Percentiles rank a stretch among this genome's conserved stretches.
These are phyloP conservation scores for Lottia gigantea DNA, from an alignment of 2,888 invertebrate genomes.

Conservation along the genomic window DNA sequence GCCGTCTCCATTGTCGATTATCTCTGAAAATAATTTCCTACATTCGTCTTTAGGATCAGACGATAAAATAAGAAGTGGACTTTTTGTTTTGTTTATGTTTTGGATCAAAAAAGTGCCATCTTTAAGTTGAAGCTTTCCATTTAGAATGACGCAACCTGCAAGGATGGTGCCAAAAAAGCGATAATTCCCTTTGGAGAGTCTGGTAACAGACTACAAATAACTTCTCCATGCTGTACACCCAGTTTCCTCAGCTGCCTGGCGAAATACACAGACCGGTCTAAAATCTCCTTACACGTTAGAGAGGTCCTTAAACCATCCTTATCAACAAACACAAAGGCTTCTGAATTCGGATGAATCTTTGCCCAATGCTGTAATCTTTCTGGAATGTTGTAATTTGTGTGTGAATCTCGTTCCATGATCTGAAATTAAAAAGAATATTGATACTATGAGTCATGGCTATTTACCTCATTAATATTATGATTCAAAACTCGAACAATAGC, in stretches of 20 bases:
- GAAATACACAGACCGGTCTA: not conserved
- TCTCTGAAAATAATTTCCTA: not conserved
- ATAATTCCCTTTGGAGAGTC: slow-evolving; percentile 12
- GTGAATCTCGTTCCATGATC: not conserved
- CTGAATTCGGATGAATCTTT: not conserved
- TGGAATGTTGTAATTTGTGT: not conserved
- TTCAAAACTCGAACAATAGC: no score
- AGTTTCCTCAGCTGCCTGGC: slow-evolving; percentile 1
- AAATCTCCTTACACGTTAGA: slow-evolving; percentile 11
- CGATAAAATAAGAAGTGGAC: not conserved
- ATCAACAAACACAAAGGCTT: slow-evolving; percentile 12
- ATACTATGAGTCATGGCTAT: no score
- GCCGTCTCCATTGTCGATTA: not conserved
- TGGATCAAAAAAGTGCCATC: slow-evolving; percentile 14
- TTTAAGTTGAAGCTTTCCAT: not conserved
- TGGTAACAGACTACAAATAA: slow-evolving; percentile 13
- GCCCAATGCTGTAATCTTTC: slow-evolving; percentile 13
- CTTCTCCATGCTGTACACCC: slow-evolving; percentile 1
- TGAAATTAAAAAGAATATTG: no score
- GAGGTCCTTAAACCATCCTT: not conserved
- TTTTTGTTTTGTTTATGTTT: not conserved
- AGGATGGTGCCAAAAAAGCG: slow-evolving; percentile 12
- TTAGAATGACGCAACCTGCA: not conserved
- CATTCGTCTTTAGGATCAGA: not conserved
- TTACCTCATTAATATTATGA: no score